Conservation (phyloP, 2,888 invertebrate genomes). For the Alloplasta piceator region DNA sequence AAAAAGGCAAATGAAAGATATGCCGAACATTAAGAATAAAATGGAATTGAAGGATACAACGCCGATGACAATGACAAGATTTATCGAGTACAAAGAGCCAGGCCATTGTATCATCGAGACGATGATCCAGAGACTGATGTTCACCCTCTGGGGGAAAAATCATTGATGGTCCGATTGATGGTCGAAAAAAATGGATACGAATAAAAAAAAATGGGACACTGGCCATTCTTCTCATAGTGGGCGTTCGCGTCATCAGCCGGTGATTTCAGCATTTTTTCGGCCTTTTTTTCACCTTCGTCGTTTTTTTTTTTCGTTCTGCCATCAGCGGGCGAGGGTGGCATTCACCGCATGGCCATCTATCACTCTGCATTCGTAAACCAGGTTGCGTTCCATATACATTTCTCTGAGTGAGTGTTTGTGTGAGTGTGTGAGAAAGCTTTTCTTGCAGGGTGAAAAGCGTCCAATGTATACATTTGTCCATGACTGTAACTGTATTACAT, state of each 20-base stretch:
- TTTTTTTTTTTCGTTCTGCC: conserved; percentile 44
- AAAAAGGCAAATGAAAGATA: no score
- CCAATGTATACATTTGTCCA: conserved; percentile 35
- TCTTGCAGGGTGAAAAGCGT: conserved; percentile 49
- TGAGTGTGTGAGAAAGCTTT: conserved; percentile 41
- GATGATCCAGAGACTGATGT: no score
- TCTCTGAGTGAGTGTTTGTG: background rate
- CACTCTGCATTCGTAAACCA: conserved; percentile 57
- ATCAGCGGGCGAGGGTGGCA: conserved; percentile 54
- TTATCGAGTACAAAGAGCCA: no score
- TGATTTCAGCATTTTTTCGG: conserved; percentile 50
- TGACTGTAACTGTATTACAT: conserved; percentile 41
- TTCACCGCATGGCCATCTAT: conserved; percentile 59
- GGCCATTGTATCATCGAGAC: no score
- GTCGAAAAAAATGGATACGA: conserved; percentile 1
- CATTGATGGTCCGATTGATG: background rate
- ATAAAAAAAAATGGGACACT: conserved; percentile 22
- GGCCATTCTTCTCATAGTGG: conserved; percentile 35
- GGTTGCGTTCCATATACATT: conserved; percentile 43
- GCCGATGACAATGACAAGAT: no score
- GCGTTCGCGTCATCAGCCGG: conserved; percentile 44
- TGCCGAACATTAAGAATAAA: no score
- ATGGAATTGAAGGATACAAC: no score
- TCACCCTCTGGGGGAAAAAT: background rate
- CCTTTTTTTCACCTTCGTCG: background rate